Percentiles rank a stretch among this genome's conserved stretches.
phyloP scores from a whole-genome alignment of 1,140 invertebrate genomes.

The Archegozetes longisetosus region DNA sequence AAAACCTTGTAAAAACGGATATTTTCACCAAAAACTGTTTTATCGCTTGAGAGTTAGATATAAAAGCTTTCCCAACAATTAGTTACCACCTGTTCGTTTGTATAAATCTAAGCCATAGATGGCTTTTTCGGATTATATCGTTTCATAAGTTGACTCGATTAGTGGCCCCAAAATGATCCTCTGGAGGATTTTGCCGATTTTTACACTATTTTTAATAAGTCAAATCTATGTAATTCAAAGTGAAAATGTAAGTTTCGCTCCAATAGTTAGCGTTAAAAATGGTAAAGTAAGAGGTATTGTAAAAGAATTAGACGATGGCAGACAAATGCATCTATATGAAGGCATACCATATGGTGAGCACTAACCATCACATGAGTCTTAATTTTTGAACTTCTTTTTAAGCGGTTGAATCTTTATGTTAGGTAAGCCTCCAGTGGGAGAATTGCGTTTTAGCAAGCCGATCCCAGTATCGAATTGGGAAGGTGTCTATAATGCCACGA shows the following conservation, averaged over 20 bases:
- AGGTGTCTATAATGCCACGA: slow-evolving; percentile 1
- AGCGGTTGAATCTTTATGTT: neutral
- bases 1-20: no score
- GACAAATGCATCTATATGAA: neutral
- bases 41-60: no score
- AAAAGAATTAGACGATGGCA: slow-evolving; percentile 2
- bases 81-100: no score
- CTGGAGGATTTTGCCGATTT: no score
- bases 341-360: slow-evolving; percentile 11
- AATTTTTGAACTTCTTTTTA: neutral
- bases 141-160: no score
- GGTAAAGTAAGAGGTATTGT: neutral
- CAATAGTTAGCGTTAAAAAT: neutral
- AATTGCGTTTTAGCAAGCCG: slow-evolving; percentile 47
- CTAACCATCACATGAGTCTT: neutral
- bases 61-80: no score
- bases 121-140: no score
- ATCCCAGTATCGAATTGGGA: neutral
- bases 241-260: neutral
- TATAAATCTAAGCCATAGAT: no score
- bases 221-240: no score
- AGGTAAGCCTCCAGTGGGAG: slow-evolving; percentile 53
- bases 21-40: no score
- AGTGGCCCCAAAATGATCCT: no score
- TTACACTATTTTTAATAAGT: no score